A percentile compares a stretch with the other conserved stretches of the same genome.
These are phyloP conservation scores for Apteryx mantelli DNA, from an alignment of 2,113 vertebrate species.

Conservation along the genomic window DNA sequence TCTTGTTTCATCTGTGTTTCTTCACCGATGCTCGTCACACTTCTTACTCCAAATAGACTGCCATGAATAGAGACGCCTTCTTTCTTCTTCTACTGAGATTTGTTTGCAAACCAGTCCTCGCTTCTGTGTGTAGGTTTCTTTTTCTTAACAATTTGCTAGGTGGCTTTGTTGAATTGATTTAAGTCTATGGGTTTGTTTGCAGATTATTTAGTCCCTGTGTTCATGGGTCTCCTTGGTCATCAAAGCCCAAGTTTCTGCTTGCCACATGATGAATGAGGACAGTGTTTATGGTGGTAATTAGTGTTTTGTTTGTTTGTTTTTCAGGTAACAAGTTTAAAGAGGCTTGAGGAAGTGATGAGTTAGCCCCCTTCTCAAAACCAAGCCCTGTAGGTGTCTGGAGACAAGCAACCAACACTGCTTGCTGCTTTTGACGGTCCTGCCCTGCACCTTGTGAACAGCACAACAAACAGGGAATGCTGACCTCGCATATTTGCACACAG, in stretches of 20 bases:
- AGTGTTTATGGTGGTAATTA: constrained; percentile 31
- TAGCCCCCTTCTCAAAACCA: not conserved
- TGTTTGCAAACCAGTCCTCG: not conserved
- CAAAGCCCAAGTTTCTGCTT: not conserved
- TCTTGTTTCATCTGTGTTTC: not conserved
- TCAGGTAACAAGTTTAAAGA: not conserved
- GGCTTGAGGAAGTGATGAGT: not conserved
- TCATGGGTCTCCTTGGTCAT: constrained; percentile 18
- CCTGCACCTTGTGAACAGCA: rapidly evolving
- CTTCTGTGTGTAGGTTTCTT: not conserved
- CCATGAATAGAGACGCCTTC: not conserved
- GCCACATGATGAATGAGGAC: constrained; percentile 5
- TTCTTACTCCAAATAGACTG: not conserved
- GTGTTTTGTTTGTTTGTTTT: not conserved
- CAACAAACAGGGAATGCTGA: not conserved
- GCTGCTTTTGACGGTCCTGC: not conserved
- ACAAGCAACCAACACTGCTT: not conserved
- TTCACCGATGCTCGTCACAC: rapidly evolving
- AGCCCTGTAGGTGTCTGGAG: not conserved
- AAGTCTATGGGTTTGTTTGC: constrained; percentile 11
- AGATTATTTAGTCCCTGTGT: not conserved
- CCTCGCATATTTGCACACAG: rapidly evolving
- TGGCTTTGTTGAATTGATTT: not conserved
- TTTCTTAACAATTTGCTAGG: not conserved
- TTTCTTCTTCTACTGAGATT: not conserved